Base-by-base conservation (phyloP, 1,140 invertebrate genomes). In the Sogatella furcifera region DNA sequence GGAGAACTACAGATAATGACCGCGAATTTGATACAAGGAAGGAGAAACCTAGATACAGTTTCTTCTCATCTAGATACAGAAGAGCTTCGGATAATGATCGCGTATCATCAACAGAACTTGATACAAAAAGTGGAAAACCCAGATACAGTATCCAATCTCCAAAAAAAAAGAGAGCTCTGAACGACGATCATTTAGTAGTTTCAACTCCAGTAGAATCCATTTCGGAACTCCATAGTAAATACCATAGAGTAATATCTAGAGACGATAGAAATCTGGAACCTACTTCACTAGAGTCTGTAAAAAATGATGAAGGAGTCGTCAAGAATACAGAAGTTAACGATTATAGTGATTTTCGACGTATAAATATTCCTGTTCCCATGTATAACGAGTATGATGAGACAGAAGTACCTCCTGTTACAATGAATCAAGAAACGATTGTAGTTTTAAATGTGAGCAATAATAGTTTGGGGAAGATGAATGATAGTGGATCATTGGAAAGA, bases 101-200 rank as follows among this genome's bases (percentile, higher is more conserved):
- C 11, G 34, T 38, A 38, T 38, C 34, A 38, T 38, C 9, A 38
- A 10, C 34, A 38, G 19, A 41, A 13, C 55, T 38, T 19, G 63
- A 64, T 54, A 42, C 11, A 5, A 22, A 59, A 44, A 17, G 59
- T 19, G 42, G 34, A 14, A 57, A 64, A 54, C 57, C 60, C 1
- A 65, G 42, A 44, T 38, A 38, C 34, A 38, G 34, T 38, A 38
- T 38, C 34, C 2, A 4, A 38, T 38, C 34, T 1, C 2, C 34
- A 38, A 38, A 10, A 38, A 2, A 38, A 4, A 38, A 38, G 11
- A 38, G 34, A 38, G 34, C 34, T 11, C 11, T 38, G 11, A 38
- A 38, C 11, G 34, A 38, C 11, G 34, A 38, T 10, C 34, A 38
- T 10, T 13, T 38, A 38, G 1, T 38, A 10, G 11, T 38, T 11